Evolutionary conservation across 2,797 vertebrate species (phyloP).

Genomic region (Crocidura indochinensis): DNA sequence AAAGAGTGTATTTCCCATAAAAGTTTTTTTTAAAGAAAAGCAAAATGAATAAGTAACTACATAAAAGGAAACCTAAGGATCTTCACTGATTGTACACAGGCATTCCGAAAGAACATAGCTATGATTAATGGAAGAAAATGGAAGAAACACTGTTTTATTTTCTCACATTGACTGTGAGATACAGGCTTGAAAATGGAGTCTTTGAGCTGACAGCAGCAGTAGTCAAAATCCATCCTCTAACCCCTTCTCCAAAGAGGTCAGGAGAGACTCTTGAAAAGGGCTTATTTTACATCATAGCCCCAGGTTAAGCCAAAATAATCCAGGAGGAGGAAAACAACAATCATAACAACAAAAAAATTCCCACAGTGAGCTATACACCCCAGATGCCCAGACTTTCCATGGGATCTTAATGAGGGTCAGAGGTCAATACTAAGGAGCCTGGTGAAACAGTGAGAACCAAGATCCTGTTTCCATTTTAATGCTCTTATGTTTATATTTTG

Average conservation of each 20-base stretch:
- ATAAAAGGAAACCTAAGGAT: background rate
- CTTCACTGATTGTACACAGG: slow-evolving; percentile 8
- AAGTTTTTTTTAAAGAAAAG: background rate
- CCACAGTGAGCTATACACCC: slow-evolving; percentile 86
- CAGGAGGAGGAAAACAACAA: slow-evolving; percentile 85
- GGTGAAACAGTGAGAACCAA: slow-evolving; percentile 89
- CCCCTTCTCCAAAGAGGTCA: slow-evolving; percentile 51
- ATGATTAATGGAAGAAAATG: background rate
- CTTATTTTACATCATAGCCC: slow-evolving; percentile 78
- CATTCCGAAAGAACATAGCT: slow-evolving; percentile 56
- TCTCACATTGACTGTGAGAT: slow-evolving; percentile 62
- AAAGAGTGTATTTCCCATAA: background rate
- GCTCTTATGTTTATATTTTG: slow-evolving; percentile 91
- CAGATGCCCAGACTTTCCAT: slow-evolving; percentile 88
- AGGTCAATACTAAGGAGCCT: slow-evolving; percentile 91
- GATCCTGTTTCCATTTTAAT: slow-evolving; percentile 93
- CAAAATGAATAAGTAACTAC: background rate
- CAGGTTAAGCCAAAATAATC: slow-evolving; percentile 86
- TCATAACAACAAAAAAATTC: slow-evolving; percentile 88
- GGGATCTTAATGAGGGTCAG: slow-evolving; percentile 91
- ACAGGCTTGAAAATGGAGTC: slow-evolving; percentile 59
- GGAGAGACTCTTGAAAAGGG: slow-evolving; percentile 68
- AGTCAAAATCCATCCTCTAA: slow-evolving; percentile 59
- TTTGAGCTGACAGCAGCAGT: slow-evolving; percentile 52
- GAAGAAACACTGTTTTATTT: slow-evolving; percentile 55